Percentiles rank a stretch among this genome's conserved stretches.
These are phyloP conservation scores for Dissostichus mawsoni DNA, from an alignment of 2,113 vertebrate species.

Conservation along the genomic window DNA sequence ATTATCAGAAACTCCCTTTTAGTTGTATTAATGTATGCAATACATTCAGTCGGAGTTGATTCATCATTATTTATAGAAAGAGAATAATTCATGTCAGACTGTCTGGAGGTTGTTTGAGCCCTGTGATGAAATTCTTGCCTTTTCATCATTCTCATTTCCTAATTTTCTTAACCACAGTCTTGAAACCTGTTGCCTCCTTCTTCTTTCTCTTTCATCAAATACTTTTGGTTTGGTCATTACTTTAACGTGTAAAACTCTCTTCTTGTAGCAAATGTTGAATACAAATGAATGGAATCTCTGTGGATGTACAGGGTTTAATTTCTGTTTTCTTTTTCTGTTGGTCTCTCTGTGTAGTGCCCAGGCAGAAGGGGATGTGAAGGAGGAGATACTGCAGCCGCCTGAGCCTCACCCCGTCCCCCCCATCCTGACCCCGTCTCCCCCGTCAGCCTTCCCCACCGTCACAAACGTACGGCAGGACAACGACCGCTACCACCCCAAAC, in stretches of 20 bases:
- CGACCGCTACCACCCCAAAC: constrained; percentile 98
- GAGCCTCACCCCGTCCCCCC: constrained; percentile 96
- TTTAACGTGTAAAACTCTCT: background rate
- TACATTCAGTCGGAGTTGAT: background rate
- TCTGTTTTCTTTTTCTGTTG: background rate
- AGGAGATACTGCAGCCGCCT: constrained; percentile 98
- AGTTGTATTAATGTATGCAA: background rate
- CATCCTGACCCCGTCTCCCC: constrained; percentile 96
- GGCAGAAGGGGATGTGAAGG: constrained; percentile 94
- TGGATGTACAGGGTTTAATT: background rate
- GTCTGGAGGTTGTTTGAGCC: background rate
- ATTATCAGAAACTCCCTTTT: background rate
- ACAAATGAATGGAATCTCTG: background rate
- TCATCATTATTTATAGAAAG: constrained; percentile 10
- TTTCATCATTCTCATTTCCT: constrained; percentile 1
- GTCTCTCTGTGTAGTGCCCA: constrained; percentile 76
- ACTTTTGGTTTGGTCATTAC: background rate
- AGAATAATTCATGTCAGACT: constrained; percentile 33
- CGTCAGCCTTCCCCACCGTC: constrained; percentile 95
- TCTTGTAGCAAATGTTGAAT: background rate
- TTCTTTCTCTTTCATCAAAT: background rate
- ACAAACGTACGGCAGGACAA: constrained; percentile 96
- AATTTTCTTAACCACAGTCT: background rate
- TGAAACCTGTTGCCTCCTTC: background rate
- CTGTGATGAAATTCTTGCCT: constrained; percentile 29